A percentile compares a stretch with the other conserved stretches of the same genome.
Conservation (phyloP, 2,888 invertebrate genomes). For the Lycocerus yunnanus region DNA sequence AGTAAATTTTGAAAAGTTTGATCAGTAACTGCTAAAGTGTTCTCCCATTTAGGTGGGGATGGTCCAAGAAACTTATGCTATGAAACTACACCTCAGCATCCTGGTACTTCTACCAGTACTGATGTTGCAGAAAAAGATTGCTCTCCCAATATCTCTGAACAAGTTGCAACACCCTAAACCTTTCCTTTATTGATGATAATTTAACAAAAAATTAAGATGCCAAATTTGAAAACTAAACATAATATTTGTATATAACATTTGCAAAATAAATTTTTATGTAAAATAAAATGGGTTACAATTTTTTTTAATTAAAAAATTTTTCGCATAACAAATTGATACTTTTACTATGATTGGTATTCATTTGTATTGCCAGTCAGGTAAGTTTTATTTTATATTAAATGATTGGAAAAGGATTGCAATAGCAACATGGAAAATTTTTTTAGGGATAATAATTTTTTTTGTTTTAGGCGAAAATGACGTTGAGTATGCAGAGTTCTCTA, state of each 20-base stretch:
- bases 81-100: constrained; percentile 28
- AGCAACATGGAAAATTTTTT: not conserved
- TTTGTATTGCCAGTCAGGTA: not conserved
- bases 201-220: not conserved
- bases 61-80: constrained; percentile 36
- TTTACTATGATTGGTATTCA: not conserved
- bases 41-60: constrained; percentile 42
- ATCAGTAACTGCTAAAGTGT: constrained; percentile 15
- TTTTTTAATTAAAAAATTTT: not conserved
- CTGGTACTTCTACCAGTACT: constrained; percentile 42
- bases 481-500: constrained; percentile 64
- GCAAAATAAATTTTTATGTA: not conserved
- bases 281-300: not conserved
- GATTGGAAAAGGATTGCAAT: not conserved
- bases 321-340: not conserved
- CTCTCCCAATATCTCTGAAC: constrained; percentile 32
- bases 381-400: not conserved
- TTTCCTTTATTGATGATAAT: not conserved
- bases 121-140: constrained; percentile 50
- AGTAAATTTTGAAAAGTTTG: not conserved
- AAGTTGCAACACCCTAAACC: constrained; percentile 12
- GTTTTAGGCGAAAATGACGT: constrained; percentile 69
- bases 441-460: not conserved
- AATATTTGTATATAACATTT: not conserved
- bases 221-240: not conserved